Base-by-base conservation (phyloP, 2,888 invertebrate genomes). In the Sphaeridia pumilis region DNA sequence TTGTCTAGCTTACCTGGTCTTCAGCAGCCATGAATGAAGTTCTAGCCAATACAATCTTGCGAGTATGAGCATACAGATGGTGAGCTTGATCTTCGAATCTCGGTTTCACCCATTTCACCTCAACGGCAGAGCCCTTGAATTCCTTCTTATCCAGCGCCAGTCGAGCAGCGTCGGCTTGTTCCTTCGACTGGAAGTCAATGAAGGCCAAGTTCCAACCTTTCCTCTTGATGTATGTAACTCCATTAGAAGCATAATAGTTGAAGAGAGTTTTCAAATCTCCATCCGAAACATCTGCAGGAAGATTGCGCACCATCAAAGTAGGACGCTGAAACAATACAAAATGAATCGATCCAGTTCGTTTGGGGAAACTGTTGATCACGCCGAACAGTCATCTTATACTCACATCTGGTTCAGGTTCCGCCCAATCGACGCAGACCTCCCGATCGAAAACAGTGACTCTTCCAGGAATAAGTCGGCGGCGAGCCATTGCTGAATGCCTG, bases 361-460 rank as follows among this genome's bases (percentile, higher is more conserved):
- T n/a, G n/a, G n/a, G n/a, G n/a, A n/a, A n/a, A n/a, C n/a, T n/a
- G n/a, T n/a, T 38, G 38, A 14, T 5, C 12, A 17, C 12, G 20
- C 38, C n/a, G n/a, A n/a, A n/a, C n/a, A n/a, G n/a, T n/a, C n/a
- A n/a, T n/a, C n/a, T n/a, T n/a, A n/a, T n/a, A 17, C 38, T 5
- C 0, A 87, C 76, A 42, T 84, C 77, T 28, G 78, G 81, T 67
- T 87, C 81, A 0, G 87, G 87, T 67, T 85, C 84, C 0, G 89
- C 88, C 90, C 89, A 90, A 69, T 90, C 88, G 1, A 88, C 84
- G 55, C 78, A 78, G 38, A 87, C 75, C 36, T 80, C 78, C 22
- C 75, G 73, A 65, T 80, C 75, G 81, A 83, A 83, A 31, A 85
- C 71, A 57, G 74, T 73, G 21, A 80, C 73, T 34, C 65, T 67